phyloP scores from a whole-genome alignment of 2,888 invertebrate genomes.

The Anarsia innoxiella region DNA sequence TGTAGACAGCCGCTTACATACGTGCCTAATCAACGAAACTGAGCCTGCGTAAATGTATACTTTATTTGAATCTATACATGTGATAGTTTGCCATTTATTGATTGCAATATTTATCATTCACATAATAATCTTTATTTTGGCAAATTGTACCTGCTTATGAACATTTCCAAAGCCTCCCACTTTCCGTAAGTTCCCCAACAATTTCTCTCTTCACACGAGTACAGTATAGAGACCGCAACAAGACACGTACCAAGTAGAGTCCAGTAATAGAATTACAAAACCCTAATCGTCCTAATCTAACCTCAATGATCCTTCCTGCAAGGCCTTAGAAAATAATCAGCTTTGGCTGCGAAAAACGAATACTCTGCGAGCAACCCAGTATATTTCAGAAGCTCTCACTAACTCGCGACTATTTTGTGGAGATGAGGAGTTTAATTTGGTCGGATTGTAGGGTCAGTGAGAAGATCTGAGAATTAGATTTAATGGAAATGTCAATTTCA shows the following conservation, averaged over 20 bases:
- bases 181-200: too few species aligned
- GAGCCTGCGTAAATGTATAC: too few species aligned
- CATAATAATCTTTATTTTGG: too few species aligned
- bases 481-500: conserved; percentile 15
- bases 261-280: conserved; percentile 41
- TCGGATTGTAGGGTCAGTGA: conserved; percentile 27
- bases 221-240: conserved; percentile 15
- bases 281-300: conserved; percentile 43
- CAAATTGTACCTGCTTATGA: too few species aligned
- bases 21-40: too few species aligned
- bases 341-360: conserved; percentile 23
- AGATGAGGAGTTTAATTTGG: conserved; percentile 32
- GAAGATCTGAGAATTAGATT: conserved; percentile 23
- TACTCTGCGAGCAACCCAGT: conserved; percentile 20
- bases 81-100: too few species aligned
- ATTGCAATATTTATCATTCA: too few species aligned
- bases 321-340: conserved; percentile 36
- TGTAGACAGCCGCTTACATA: too few species aligned
- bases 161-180: too few species aligned
- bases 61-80: too few species aligned
- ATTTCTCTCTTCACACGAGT: too few species aligned
- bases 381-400: conserved; percentile 25
- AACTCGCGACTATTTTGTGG: conserved; percentile 16
- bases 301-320: conserved; percentile 34
- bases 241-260: conserved; percentile 15